Conservation (phyloP, 2,113 vertebrate species). For the Platysternon megacephalum region DNA sequence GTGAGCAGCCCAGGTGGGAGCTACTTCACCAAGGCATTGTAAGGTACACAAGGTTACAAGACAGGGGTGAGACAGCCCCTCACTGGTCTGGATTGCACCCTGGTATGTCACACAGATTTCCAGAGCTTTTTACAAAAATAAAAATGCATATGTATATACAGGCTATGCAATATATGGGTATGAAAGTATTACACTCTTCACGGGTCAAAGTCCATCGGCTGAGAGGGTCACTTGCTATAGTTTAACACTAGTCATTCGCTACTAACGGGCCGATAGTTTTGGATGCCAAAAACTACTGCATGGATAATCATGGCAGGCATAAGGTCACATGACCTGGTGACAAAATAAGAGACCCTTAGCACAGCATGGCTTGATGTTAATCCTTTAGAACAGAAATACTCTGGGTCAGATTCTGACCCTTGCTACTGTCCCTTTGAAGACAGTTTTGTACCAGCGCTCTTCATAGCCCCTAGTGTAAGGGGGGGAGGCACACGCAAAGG, state of each 20-base stretch:
- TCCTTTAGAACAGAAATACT: not conserved
- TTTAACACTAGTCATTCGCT: not conserved
- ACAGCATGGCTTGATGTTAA: not conserved
- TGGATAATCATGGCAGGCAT: not conserved
- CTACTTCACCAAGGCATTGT: too few relatives aligned
- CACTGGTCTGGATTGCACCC: too few relatives aligned
- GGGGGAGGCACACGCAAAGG: too few relatives aligned
- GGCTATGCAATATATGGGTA: rapidly evolving
- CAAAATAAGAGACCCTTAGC: conserved; percentile 12
- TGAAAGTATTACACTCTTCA: not conserved
- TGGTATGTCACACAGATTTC: too few relatives aligned
- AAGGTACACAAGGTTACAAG: too few relatives aligned
- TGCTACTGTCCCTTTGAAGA: not conserved
- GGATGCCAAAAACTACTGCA: not conserved
- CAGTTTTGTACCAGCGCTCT: not conserved
- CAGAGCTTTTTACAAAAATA: not conserved
- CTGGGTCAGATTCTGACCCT: not conserved
- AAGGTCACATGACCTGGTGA: not conserved
- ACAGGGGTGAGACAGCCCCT: too few relatives aligned
- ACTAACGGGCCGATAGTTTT: not conserved
- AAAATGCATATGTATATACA: not conserved
- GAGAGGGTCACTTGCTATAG: not conserved
- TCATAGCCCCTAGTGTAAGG: not conserved
- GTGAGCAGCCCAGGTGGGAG: too few relatives aligned
- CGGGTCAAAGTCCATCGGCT: not conserved